Base-by-base conservation (phyloP, 2,888 invertebrate species). In the Nomada flava region DNA sequence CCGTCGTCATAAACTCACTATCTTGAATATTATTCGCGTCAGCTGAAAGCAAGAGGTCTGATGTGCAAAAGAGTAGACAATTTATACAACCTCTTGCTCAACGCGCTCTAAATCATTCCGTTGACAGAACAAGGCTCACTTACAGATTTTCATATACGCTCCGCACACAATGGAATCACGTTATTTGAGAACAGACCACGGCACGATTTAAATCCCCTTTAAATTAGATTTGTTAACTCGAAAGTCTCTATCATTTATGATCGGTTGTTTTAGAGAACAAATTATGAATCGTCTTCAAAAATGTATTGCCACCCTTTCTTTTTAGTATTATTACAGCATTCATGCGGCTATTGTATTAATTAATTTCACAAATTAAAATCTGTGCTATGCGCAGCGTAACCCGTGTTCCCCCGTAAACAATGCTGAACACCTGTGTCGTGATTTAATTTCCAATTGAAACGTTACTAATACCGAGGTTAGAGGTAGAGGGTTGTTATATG, bases 401-500 rank as follows among this genome's bases (percentile, higher is more conserved):
- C 53, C 68, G 70, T 59, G 44, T 57, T 53, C 52, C 23, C 57
- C 52, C 29, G 67, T 75, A 87, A 85, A 80, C 72, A 87, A 75
- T 74, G 78, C 47, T 52, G 70, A 73, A 76, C 76, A 74, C 82
- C 77, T 83, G 83, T 72, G 72, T 82, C 72, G 69, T 78, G 79
- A 68, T 87, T 85, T 87, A 81, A 83, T 87, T 87, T 85, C 89
- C 85, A 87, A 88, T 88, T 83, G 88, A 88, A 85, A 79, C 78
- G 76, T 87, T 87, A 84, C 86, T 87, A 87, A 85, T 86, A 82
- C 64, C 75, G 26, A 47, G 29, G 29, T 53, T 42, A 47, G 55
- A 60, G 65, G 69, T 55, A 64, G 76, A 55, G 69, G 68, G 52
- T 57, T 65, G 69, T 79, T 82, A 67, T 76, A 82, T 70, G 64